These are phyloP conservation scores for Phalera bucephala DNA, from an alignment of 2,888 invertebrate genomes.

Conservation along the genomic window DNA sequence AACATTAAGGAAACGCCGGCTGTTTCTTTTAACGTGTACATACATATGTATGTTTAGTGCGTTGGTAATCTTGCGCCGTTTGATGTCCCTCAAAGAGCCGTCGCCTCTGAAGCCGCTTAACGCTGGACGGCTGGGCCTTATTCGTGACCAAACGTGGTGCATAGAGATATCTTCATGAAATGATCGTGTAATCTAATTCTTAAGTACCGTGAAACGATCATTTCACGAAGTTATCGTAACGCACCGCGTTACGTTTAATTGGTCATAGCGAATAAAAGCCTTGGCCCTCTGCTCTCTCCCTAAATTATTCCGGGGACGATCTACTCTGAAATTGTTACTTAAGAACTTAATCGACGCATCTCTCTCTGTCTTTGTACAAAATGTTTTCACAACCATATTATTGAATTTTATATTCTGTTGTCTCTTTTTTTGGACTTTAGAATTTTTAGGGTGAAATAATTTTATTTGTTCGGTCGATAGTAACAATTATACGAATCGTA, in stretches of 20 bases:
- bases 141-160: too few relatives aligned
- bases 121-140: constrained; percentile 45
- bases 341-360: constrained; percentile 60
- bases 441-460: too few relatives aligned
- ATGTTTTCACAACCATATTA: constrained; percentile 48
- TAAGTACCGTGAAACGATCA: too few relatives aligned
- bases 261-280: too few relatives aligned
- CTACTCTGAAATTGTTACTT: constrained; percentile 63
- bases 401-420: constrained; percentile 41
- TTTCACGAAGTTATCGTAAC: too few relatives aligned
- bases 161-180: too few relatives aligned
- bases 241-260: too few relatives aligned
- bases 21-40: constrained; percentile 54
- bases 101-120: constrained; percentile 58
- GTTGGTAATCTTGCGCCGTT: constrained; percentile 63
- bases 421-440: too few relatives aligned
- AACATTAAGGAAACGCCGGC: constrained; percentile 70
- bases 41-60: constrained; percentile 76
- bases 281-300: constrained; percentile 26
- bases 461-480: too few relatives aligned
- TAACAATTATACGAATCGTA: too few relatives aligned
- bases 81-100: constrained; percentile 63
- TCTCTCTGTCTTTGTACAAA: constrained; percentile 48
- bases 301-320: constrained; percentile 61
- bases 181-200: too few relatives aligned